phyloP scores from a whole-genome alignment of 1,140 invertebrate species.

The Neodiprion lecontei region DNA sequence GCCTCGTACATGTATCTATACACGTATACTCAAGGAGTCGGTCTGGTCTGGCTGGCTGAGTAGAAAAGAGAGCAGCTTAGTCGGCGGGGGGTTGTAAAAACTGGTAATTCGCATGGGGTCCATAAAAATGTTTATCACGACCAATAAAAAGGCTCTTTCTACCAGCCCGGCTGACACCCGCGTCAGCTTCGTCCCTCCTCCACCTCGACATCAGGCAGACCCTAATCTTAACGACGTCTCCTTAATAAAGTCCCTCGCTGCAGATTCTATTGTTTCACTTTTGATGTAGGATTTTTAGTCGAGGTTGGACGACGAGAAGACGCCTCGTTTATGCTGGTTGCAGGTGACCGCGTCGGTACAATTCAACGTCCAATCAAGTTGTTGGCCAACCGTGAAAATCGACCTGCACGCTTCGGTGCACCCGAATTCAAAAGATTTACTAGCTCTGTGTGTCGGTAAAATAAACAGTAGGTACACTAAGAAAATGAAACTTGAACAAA shows the following conservation, averaged over 20 bases:
- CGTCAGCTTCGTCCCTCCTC: background rate
- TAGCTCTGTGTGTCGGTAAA: too few relatives aligned
- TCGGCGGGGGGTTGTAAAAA: constrained; percentile 44
- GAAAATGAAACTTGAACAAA: too few relatives aligned
- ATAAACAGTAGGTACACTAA: too few relatives aligned
- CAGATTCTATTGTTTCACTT: constrained; percentile 35
- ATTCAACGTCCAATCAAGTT: too few relatives aligned
- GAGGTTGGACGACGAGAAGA: too few relatives aligned
- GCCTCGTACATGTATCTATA: too few relatives aligned
- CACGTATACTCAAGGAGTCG: too few relatives aligned
- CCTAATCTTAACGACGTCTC: constrained; percentile 50
- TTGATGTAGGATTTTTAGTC: constrained; percentile 15
- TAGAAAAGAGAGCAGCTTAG: background rate
- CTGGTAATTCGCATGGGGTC: constrained; percentile 55
- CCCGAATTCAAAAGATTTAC: too few relatives aligned
- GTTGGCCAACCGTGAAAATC: too few relatives aligned
- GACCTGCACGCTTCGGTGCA: too few relatives aligned
- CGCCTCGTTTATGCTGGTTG: too few relatives aligned
- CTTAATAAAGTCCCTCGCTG: constrained; percentile 42
- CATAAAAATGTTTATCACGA: constrained; percentile 59
- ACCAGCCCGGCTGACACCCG: constrained; percentile 9
- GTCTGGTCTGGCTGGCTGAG: background rate
- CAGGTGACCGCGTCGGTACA: too few relatives aligned
- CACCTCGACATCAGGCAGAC: constrained; percentile 28
- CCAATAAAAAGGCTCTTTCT: constrained; percentile 49